Evolutionary conservation across 1,140 invertebrate species (phyloP), one percentile per base, ranked within the genome.

Genomic region (Glomeris maerens): DNA sequence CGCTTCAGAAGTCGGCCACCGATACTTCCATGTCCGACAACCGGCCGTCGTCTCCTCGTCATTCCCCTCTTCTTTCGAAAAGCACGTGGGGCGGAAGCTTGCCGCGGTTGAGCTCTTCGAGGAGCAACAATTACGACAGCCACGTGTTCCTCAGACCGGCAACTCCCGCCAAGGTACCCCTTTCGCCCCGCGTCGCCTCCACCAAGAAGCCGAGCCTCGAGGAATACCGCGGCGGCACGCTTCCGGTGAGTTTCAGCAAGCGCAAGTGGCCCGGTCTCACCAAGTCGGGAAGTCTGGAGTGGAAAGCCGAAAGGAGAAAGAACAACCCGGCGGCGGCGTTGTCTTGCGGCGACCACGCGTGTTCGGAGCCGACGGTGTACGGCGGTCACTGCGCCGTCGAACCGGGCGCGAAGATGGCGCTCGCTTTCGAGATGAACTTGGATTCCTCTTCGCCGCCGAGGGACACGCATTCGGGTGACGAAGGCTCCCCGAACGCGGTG

Each of bases 381-480:
- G 44, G 49, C 17, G 54, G 49, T 27, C 27, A 49, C 10, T 45
- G 53, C 28, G 55, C 54, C 42, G 13, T 5, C 3, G n/a, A 21
- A 17, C 49, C 21, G 4, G 39, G 7, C 4, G 49, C 27, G 20
- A 45, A 4, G n/a, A 21, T 50, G 25, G n/a, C 10, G 4, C 29
- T 31, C n/a, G 49, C 41, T 3, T 50, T 50, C 27, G 49, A 50
- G 21, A 50, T 50, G 56, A 58, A 49, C 54, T 49, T 45, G 44
- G 53, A 50, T 45, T 27, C 47, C 46, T 29, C 52, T 47, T 40
- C 53, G 52, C 50, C 55, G 47, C 31, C 38, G 45, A 2, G 54
- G 51, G 13, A 54, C 46, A 51, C 39, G 40, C 13, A 47, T 51
- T 49, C 10, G 22, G 41, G 2, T 23, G 49, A 7, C n/a, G 41